phyloP scores from a whole-genome alignment of 2,113 vertebrate genomes.

The Mustela nigripes region DNA sequence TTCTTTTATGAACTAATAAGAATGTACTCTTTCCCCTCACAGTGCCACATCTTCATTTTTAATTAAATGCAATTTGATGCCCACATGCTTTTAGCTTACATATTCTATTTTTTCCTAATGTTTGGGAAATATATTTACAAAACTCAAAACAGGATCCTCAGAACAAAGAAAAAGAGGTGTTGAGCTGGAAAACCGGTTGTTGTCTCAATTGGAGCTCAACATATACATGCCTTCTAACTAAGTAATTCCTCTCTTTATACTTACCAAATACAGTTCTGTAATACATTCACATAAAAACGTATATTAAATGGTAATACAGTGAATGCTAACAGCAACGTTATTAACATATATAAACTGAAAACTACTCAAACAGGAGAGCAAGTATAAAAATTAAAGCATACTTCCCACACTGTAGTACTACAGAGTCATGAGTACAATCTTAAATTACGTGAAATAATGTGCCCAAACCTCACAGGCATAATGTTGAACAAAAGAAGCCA shows the following conservation, averaged over 20 bases:
- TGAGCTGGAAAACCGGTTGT: background rate
- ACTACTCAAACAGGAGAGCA: background rate
- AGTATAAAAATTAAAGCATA: background rate
- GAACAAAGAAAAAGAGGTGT: background rate
- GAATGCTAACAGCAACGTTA: background rate
- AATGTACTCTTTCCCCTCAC: background rate
- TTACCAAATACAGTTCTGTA: background rate
- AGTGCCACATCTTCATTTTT: background rate
- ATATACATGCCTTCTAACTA: background rate
- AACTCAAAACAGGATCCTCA: background rate
- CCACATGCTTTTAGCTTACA: background rate
- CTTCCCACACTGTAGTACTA: background rate
- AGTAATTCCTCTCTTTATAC: background rate
- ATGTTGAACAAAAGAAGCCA: slow-evolving; percentile 3
- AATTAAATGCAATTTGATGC: background rate
- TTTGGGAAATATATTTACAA: slow-evolving; percentile 15
- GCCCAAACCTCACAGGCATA: background rate
- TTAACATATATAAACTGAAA: background rate
- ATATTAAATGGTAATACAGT: background rate
- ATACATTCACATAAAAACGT: background rate
- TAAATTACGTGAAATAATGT: background rate
- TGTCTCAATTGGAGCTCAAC: background rate
- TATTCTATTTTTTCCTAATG: background rate
- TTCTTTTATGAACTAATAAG: slow-evolving; percentile 19
- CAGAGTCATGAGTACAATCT: background rate